Evolutionary conservation across 2,113 vertebrate genomes (phyloP).

Genomic region (Notothenia coriiceps): DNA sequence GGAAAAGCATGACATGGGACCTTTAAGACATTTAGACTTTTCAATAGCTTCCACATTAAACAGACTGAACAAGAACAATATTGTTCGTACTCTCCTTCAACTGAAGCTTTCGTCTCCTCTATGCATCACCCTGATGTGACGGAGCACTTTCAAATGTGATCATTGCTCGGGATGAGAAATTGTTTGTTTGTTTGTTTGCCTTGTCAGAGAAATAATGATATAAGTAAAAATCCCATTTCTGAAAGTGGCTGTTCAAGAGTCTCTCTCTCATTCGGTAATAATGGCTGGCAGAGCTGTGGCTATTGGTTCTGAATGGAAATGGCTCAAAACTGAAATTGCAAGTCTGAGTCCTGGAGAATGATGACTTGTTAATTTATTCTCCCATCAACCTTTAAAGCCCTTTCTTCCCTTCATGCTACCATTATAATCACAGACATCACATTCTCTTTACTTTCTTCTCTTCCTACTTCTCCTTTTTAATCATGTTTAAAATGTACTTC

Average conservation of each 20-base stretch:
- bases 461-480: neutral
- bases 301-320: conserved; percentile 61
- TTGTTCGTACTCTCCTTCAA: conserved; percentile 2
- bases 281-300: conserved; percentile 35
- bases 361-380: conserved; percentile 54
- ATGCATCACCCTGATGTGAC: conserved; percentile 35
- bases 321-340: conserved; percentile 52
- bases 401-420: conserved; percentile 9
- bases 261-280: conserved; percentile 21
- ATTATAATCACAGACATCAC: conserved; percentile 33
- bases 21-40: conserved; percentile 4
- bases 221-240: conserved; percentile 55
- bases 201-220: conserved; percentile 59
- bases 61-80: neutral
- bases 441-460: neutral
- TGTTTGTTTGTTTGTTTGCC: conserved; percentile 64
- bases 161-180: conserved; percentile 52
- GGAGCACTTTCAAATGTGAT: conserved; percentile 56
- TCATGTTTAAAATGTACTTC: conserved; percentile 19
- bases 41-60: neutral
- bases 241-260: conserved; percentile 43
- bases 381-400: conserved; percentile 7
- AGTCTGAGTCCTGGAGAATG: conserved; percentile 22
- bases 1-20: too few species aligned
- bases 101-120: conserved; percentile 18